Evolutionary conservation across 2,888 invertebrate species (phyloP).

Genomic region (Nemapogon koenigi): DNA sequence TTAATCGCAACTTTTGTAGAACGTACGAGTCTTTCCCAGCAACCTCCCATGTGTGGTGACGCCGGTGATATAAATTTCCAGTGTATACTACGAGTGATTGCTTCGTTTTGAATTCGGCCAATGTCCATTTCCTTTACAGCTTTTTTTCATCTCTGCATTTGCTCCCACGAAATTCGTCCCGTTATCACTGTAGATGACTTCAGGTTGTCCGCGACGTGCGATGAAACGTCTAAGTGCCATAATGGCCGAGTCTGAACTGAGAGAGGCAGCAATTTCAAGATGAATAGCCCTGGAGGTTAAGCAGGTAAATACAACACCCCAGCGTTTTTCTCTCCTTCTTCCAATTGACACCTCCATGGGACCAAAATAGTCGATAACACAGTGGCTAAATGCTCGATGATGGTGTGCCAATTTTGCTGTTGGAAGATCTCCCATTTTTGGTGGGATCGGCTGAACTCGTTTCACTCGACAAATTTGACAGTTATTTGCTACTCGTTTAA

Average conservation of each 20-base stretch:
- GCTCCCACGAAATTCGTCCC: background rate
- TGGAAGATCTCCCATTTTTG: background rate
- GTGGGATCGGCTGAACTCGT: background rate
- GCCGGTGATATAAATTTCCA: too few relatives aligned
- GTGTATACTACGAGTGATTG: too few relatives aligned
- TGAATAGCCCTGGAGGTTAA: background rate
- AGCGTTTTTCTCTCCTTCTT: constrained; percentile 1
- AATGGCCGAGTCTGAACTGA: constrained; percentile 3
- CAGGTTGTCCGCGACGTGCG: background rate
- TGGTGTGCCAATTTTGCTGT: background rate
- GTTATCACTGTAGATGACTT: background rate
- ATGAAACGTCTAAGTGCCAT: background rate
- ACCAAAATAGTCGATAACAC: too few relatives aligned
- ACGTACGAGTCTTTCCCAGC: too few relatives aligned
- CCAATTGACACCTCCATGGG: too few relatives aligned
- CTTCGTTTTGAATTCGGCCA: too few relatives aligned
- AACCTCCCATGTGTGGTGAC: too few relatives aligned
- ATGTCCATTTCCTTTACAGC: too few relatives aligned
- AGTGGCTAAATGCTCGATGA: too few relatives aligned
- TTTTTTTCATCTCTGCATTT: too few relatives aligned
- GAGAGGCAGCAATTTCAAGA: constrained; percentile 1
- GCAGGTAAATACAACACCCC: constrained; percentile 1
- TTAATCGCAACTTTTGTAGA: too few relatives aligned
- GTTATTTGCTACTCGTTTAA: background rate
- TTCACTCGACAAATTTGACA: background rate